Base-by-base conservation (phyloP, 2,113 vertebrate genomes). In the Caranx melampygus region DNA sequence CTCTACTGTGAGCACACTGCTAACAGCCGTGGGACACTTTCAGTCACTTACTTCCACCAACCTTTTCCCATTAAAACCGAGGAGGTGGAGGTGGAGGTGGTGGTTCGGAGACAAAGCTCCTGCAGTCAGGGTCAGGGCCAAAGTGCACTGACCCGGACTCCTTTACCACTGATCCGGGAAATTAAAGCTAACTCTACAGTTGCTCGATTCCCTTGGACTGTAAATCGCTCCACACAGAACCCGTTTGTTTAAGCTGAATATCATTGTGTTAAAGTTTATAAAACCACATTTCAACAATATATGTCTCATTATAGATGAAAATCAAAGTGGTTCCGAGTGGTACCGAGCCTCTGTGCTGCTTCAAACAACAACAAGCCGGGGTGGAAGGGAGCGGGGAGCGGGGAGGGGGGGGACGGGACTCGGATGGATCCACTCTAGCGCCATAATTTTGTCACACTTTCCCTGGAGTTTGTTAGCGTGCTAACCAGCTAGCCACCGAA, bases 361-460 rank as follows among this genome's bases (percentile, higher is more conserved):
- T 26, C 13, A 61, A 81, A 88, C 79, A 79, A 67, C 21, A 82
- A 80, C 79, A 78, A 26, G 51, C 26, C 26, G 26, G 26, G 26
- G 26, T 26, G 26, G 26, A 26, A 26, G 1, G 26, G 26, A 26
- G 26, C 26, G 1, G 26, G n/a, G 26, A 26, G 26, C 1, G 1
- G 26, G 26, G 1, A 26, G 26, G 26, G 26, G 26, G 26, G 26
- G 26, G 26, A n/a, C n/a, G n/a, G 26, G 33, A 6, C 64, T 82
- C 16, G 14, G 62, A 71, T 31, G 80, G 79, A 40, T 88, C 71
- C 87, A 77, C 75, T 51, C 86, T 2, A 88, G 91, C 90, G 91
- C 91, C 91, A 92, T 92, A 77, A 87, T 75, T 74, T 68, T 44
- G 88, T 89, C 89, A 88, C 90, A 91, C 89, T 92, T 90, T 91